Evolutionary conservation across 2,797 vertebrate genomes (phyloP).

Genomic region (Argyrosomus regius): DNA sequence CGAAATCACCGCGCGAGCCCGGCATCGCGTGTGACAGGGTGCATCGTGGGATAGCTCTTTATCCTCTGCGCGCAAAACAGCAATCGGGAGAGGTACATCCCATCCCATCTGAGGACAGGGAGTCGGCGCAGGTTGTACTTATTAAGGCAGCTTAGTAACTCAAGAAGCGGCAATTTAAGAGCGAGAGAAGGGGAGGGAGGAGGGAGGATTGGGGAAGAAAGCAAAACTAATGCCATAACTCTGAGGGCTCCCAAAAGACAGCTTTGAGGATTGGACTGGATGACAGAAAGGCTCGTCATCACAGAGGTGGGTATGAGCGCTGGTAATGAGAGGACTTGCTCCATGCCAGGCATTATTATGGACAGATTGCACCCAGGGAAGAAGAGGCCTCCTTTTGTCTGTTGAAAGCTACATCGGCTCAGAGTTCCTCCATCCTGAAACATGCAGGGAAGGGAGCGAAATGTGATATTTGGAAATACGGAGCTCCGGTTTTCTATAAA

Average conservation of each 20-base stretch:
- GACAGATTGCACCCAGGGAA: slow-evolving; percentile 62
- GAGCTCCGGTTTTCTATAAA: slow-evolving; percentile 32
- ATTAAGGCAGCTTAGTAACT: slow-evolving; percentile 89
- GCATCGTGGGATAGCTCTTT: slow-evolving; percentile 77
- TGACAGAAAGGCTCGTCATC: slow-evolving; percentile 78
- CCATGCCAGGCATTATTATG: slow-evolving; percentile 69
- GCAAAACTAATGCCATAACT: slow-evolving; percentile 78
- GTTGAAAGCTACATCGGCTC: slow-evolving; percentile 37
- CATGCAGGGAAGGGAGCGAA: slow-evolving; percentile 17
- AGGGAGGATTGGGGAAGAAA: slow-evolving; percentile 66
- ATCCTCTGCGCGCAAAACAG: slow-evolving; percentile 61
- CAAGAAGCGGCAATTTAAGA: slow-evolving; percentile 84
- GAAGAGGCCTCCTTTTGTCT: slow-evolving; percentile 65
- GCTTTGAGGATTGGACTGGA: slow-evolving; percentile 79
- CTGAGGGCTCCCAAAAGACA: slow-evolving; percentile 77
- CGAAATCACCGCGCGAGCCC: slow-evolving; percentile 68
- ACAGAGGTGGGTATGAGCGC: slow-evolving; percentile 75
- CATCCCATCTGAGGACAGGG: slow-evolving; percentile 73
- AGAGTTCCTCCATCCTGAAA: slow-evolving; percentile 30
- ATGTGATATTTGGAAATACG: slow-evolving; percentile 37
- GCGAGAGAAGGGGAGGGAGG: slow-evolving; percentile 48
- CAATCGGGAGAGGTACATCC: slow-evolving; percentile 73
- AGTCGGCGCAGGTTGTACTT: slow-evolving; percentile 86
- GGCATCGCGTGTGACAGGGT: slow-evolving; percentile 78
- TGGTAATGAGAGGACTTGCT: slow-evolving; percentile 74